A percentile compares a stretch with the other conserved stretches of the same genome.
phyloP scores from a whole-genome alignment of 2,888 invertebrate species.

The Agrotis clavis region DNA sequence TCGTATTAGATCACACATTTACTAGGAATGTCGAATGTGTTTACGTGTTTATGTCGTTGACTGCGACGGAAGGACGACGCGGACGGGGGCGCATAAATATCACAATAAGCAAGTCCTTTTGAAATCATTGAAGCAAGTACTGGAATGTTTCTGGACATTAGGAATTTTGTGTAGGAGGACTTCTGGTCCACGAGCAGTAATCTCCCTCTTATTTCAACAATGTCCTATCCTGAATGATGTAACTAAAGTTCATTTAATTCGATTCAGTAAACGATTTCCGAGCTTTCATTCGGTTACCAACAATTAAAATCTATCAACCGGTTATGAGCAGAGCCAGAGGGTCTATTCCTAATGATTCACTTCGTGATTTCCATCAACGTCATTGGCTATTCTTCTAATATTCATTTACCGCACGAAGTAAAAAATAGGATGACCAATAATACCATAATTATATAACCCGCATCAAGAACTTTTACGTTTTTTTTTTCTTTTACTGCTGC shows the following conservation, averaged over 20 bases:
- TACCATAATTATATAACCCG: too few species aligned
- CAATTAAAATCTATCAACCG: too few species aligned
- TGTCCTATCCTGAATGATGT: slow-evolving; percentile 21
- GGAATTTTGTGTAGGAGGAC: slow-evolving; percentile 17
- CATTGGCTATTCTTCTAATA: too few species aligned
- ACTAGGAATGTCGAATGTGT: slow-evolving; percentile 11
- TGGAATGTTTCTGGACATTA: slow-evolving; percentile 13
- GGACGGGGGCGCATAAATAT: too few species aligned
- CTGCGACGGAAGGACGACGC: neutral
- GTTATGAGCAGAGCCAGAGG: too few species aligned
- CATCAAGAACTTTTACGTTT: neutral
- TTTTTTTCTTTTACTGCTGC: slow-evolving; percentile 1
- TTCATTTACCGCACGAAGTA: too few species aligned
- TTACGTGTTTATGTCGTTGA: too few species aligned
- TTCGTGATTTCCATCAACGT: too few species aligned
- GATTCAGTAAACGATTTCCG: slow-evolving; percentile 11
- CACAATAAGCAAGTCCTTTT: slow-evolving; percentile 9
- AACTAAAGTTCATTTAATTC: slow-evolving; percentile 10
- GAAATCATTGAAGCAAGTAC: slow-evolving; percentile 14
- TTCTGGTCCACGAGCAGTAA: slow-evolving; percentile 6
- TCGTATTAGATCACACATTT: slow-evolving; percentile 11
- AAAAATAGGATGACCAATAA: too few species aligned
- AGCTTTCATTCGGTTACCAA: neutral
- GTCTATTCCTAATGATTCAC: too few species aligned
- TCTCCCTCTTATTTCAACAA: slow-evolving; percentile 11